Percentiles rank a stretch among this genome's conserved stretches.
Conservation (phyloP, 2,888 invertebrate species). For the Philereme vetulata region DNA sequence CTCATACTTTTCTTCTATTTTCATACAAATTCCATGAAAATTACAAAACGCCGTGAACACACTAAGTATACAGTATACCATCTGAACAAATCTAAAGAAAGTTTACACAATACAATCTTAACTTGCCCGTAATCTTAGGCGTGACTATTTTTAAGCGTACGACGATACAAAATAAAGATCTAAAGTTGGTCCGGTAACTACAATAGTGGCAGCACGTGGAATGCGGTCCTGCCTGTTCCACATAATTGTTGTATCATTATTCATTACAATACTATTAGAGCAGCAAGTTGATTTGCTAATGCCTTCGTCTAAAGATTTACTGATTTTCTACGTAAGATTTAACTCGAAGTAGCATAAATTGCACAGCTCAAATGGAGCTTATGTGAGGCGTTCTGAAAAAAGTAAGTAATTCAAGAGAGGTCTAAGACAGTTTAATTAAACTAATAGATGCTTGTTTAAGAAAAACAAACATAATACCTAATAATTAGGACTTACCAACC, state of each 20-base stretch:
- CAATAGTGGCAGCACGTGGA: conserved; percentile 59
- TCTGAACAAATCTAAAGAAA: conserved; percentile 8
- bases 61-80: neutral
- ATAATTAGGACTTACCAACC: no score
- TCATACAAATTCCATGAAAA: neutral
- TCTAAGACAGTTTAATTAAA: no score
- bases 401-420: no score
- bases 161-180: conserved; percentile 47
- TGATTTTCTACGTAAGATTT: neutral
- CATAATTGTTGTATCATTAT: conserved; percentile 49
- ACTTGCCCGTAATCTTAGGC: conserved; percentile 17
- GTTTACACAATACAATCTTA: conserved; percentile 4
- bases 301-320: neutral
- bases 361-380: no score
- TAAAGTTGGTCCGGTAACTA: conserved; percentile 45
- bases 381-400: no score
- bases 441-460: no score
- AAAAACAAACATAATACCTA: no score
- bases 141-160: conserved; percentile 41
- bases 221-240: conserved; percentile 62
- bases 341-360: neutral
- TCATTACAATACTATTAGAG: conserved; percentile 27
- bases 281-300: conserved; percentile 22
- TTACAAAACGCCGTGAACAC: neutral
- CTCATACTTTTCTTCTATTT: no score